phyloP scores from a whole-genome alignment of 1,140 invertebrate species.

The Doryteuthis pealeii region DNA sequence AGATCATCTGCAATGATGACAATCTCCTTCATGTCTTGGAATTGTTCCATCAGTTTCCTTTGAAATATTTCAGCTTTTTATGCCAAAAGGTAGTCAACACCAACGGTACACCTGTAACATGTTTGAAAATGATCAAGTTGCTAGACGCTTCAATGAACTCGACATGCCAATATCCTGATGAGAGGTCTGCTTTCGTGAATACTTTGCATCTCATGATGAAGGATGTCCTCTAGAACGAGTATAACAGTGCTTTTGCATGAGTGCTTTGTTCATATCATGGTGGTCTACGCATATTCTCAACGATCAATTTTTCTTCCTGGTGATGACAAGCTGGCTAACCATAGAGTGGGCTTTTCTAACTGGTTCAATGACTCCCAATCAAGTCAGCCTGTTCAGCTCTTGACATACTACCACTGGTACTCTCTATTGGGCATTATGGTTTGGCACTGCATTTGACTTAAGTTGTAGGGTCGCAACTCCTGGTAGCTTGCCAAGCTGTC shows the following conservation, averaged over 20 bases:
- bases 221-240: not conserved
- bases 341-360: too few species aligned
- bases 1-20: not conserved
- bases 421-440: not conserved
- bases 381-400: not conserved
- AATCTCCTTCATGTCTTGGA: not conserved
- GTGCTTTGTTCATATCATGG: not conserved
- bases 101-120: not conserved
- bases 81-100: not conserved
- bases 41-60: not conserved
- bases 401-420: not conserved
- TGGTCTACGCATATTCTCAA: not conserved
- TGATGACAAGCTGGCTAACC: too few species aligned
- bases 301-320: not conserved
- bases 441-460: not conserved
- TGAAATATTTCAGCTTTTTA: not conserved
- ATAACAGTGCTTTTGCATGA: not conserved
- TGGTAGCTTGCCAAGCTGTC: too few species aligned
- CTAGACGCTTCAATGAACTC: not conserved
- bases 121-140: not conserved
- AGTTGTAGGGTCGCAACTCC: not conserved
- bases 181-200: not conserved
- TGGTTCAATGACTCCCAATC: not conserved
- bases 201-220: not conserved
- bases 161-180: constrained; percentile 2